These are phyloP conservation scores for Capromys pilorides DNA, from an alignment of 2,797 vertebrate species.

Conservation along the genomic window DNA sequence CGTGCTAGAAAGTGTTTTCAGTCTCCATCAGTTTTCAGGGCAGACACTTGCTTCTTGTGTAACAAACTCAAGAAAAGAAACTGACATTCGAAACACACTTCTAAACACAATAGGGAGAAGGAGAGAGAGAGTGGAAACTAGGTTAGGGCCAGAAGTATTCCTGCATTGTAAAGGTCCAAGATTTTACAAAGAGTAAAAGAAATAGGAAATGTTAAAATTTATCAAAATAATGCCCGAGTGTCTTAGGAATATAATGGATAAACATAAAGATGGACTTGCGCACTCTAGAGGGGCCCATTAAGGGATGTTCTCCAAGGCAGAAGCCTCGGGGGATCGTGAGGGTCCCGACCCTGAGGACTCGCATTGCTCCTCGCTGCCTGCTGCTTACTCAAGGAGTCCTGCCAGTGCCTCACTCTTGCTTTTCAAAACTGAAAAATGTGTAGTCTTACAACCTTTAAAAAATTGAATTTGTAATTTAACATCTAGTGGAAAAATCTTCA, in stretches of 20 bases:
- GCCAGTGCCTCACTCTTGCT: not conserved
- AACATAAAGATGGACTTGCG: not conserved
- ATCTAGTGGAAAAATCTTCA: not conserved
- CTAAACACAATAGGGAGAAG: not conserved
- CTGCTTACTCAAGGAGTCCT: not conserved
- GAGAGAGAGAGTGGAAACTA: not conserved
- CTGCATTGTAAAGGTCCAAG: not conserved
- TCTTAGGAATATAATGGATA: not conserved
- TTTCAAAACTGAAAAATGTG: not conserved
- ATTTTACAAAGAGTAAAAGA: not conserved
- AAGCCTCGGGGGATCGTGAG: fast-evolving
- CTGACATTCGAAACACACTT: conserved; percentile 19
- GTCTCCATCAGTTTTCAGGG: not conserved
- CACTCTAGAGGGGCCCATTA: fast-evolving
- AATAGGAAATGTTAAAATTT: conserved; percentile 22
- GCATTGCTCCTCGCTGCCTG: not conserved
- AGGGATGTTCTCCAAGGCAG: not conserved
- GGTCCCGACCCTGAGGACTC: not conserved
- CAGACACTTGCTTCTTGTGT: not conserved
- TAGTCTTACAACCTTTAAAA: not conserved
- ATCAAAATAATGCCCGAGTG: conserved; percentile 34
- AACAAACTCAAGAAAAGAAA: conserved; percentile 39
- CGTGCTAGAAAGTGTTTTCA: not conserved
- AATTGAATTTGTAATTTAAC: not conserved
- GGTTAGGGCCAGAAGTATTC: not conserved